These are phyloP conservation scores for Hyles lineata DNA, from an alignment of 2,888 invertebrate species.

Conservation along the genomic window DNA sequence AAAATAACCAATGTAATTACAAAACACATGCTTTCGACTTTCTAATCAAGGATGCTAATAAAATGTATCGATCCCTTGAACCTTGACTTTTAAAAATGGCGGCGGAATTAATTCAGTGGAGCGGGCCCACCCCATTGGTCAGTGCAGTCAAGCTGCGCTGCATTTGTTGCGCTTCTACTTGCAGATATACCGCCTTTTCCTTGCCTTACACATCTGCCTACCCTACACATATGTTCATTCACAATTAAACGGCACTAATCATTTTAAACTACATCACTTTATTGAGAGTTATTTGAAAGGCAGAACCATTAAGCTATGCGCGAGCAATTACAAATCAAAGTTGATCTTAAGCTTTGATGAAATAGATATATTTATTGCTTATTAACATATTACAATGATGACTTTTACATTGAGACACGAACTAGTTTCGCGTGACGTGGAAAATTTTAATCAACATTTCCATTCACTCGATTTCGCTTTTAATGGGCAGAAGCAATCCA, in stretches of 20 bases:
- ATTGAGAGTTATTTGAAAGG: not conserved
- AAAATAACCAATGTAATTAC: not conserved
- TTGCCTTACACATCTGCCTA: conserved; percentile 75
- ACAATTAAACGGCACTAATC: not conserved
- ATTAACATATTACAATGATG: conserved; percentile 16
- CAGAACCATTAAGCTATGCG: conserved; percentile 14
- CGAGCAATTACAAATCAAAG: conserved; percentile 14
- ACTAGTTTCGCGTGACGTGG: not conserved
- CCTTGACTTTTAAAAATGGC: conserved; percentile 36
- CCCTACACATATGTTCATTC: conserved; percentile 14
- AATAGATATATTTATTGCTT: conserved; percentile 16
- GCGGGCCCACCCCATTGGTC: conserved; percentile 64
- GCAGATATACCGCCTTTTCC: conserved; percentile 74
- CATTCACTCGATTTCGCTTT: conserved; percentile 3
- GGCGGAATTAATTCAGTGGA: conserved; percentile 62
- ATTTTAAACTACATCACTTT: not conserved
- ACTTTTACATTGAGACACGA: conserved; percentile 20
- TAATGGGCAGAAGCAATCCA: conserved; percentile 16
- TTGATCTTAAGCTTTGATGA: conserved; percentile 21
- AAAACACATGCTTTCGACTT: conserved; percentile 4
- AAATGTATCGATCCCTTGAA: conserved; percentile 22
- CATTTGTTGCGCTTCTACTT: conserved; percentile 60
- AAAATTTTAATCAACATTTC: conserved; percentile 12
- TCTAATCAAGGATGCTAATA: conserved; percentile 10
- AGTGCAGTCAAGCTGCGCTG: conserved; percentile 70